Evolutionary conservation across 1,140 invertebrate genomes (phyloP).

Genomic region (Drosophila sproati): DNA sequence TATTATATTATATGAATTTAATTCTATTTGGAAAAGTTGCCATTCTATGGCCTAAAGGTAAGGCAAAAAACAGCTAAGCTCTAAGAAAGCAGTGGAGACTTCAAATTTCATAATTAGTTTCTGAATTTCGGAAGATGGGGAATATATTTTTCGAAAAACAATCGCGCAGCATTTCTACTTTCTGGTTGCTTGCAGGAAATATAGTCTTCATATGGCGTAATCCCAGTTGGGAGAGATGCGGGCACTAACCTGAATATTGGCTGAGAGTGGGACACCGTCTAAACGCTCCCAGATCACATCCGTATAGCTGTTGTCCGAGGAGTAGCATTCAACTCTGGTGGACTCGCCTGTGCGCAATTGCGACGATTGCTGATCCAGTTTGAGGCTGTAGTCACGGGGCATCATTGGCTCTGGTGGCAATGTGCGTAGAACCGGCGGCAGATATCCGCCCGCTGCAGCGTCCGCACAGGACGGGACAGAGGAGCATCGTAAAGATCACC

Average conservation of each 20-base stretch:
- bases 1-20: no score
- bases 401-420: constrained; percentile 19
- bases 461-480: not conserved
- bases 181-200: no score
- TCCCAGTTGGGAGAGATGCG: not conserved
- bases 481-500: constrained; percentile 22
- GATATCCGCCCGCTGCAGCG: constrained; percentile 45
- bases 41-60: no score
- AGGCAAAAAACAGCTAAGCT: no score
- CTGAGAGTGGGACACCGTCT: constrained; percentile 83
- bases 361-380: constrained; percentile 75
- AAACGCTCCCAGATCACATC: constrained; percentile 85
- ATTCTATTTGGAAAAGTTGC: no score
- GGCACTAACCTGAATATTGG: constrained; percentile 75
- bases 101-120: no score
- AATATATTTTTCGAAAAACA: no score
- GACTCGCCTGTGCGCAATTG: constrained; percentile 70
- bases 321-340: constrained; percentile 81
- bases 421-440: constrained; percentile 45
- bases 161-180: no score
- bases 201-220: no score
- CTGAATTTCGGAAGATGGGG: no score
- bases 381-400: constrained; percentile 68
- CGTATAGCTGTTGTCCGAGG: constrained; percentile 77
- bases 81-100: no score